Evolutionary conservation across 2,113 vertebrate genomes (phyloP), one percentile per base, ranked within the genome.

Genomic region (Cercocebus atys): DNA sequence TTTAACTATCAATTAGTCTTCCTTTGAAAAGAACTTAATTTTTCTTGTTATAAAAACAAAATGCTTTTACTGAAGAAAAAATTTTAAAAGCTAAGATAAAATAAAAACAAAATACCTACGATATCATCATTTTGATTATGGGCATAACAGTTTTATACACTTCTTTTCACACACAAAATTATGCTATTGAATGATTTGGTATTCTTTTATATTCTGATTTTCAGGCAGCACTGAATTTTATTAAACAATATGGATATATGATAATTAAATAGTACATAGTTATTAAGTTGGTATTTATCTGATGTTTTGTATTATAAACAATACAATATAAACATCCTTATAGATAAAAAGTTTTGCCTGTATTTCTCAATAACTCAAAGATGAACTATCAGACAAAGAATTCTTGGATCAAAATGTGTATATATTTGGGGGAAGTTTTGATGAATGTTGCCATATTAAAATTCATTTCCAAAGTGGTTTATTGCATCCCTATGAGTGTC

Each of bases 21-120:
- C 10, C 43, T 72, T 76, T 64, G 79, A 79, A 14, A 86, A 23
- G 1, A 32, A n/a, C 10, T 75, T 68, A 57, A 35, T 8, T 85
- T 82, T 82, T 80, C 30, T 80, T 22, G 72, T n/a, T 59, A 78
- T 43, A 94, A 95, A 88, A 83, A 59, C 61, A 85, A 76, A 96
- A 61, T 0, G 68, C 13, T 85, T 88, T 91, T 83, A 45, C 25
- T 57, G 25, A 55, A 95, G 16, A 55, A 87, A 50, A 50, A 8
- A 22, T 50, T 45, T 40, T 25, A 91, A 92, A 92, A 55, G 2
- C 0, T 68, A 27, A 14, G 17, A 47, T 25, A 75, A 93, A 96
- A 78, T 38, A 43, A 25, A 75, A 75, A 25, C 22, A 76, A 64
- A 93, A 38, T 76, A 35, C 40, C n/a, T 68, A 93, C 50, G 27